Evolutionary conservation across 1,140 invertebrate genomes (phyloP).

Genomic region (Trachelipus rathkii): DNA sequence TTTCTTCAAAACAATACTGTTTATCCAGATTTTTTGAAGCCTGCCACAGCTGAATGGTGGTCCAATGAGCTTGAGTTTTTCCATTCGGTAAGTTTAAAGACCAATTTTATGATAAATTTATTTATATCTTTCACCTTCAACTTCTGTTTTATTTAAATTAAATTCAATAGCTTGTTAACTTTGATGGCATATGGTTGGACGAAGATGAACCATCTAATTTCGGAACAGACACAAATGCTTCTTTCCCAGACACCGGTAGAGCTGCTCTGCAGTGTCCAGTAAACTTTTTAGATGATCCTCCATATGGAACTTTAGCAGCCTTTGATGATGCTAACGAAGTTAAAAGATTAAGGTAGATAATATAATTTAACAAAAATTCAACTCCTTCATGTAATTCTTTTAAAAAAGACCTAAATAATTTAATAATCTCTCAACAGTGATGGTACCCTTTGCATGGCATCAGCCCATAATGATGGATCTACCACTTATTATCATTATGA

Average conservation of each 20-base stretch:
- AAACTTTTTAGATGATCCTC: constrained; percentile 47
- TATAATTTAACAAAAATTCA: not conserved
- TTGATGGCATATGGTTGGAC: constrained; percentile 42
- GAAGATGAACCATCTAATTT: constrained; percentile 49
- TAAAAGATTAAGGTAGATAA: not conserved
- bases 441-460: constrained; percentile 36
- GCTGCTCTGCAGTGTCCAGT: constrained; percentile 41
- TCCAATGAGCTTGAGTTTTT: constrained; percentile 30
- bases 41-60: constrained; percentile 34
- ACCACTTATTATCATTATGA: constrained; percentile 49
- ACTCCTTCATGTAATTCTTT: not conserved
- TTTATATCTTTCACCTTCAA: too few relatives aligned
- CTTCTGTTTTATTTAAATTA: too few relatives aligned
- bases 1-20: constrained; percentile 33
- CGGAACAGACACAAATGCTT: constrained; percentile 48
- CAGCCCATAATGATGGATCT: constrained; percentile 13
- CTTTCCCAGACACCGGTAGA: constrained; percentile 34
- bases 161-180: not conserved
- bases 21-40: constrained; percentile 41
- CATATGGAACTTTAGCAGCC: constrained; percentile 40
- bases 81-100: too few relatives aligned
- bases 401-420: not conserved
- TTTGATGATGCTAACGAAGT: not conserved
- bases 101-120: too few relatives aligned
- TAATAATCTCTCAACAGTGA: constrained; percentile 16